These are phyloP conservation scores for Antedon mediterranea DNA, from an alignment of 53 echinoderm and acorn worm genomes.

Conservation along the genomic window DNA sequence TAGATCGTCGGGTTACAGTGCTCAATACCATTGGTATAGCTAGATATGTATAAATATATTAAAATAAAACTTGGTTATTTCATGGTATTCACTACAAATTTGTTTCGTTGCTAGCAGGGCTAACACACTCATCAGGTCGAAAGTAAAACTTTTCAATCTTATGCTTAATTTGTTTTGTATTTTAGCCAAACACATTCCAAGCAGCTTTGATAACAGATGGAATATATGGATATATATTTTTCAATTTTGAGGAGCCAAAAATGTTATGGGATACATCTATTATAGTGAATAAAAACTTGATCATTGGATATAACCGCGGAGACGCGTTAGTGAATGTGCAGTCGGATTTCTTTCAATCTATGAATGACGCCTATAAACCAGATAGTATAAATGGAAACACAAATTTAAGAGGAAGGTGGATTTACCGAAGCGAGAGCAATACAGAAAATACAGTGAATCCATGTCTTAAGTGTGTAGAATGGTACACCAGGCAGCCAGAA, in stretches of 20 bases:
- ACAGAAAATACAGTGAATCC: slow-evolving; percentile 46
- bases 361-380: slow-evolving; percentile 9
- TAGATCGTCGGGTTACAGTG: no score
- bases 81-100: no score
- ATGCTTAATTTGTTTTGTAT: not conserved
- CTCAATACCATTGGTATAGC: no score
- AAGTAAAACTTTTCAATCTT: no score
- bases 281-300: not conserved
- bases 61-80: no score
- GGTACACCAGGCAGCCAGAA: slow-evolving; percentile 51
- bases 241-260: not conserved
- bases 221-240: not conserved
- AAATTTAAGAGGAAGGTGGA: slow-evolving; percentile 50
- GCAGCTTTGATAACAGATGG: not conserved
- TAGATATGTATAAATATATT: no score
- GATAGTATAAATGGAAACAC: slow-evolving; percentile 24
- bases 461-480: slow-evolving; percentile 51
- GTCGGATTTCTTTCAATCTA: slow-evolving; percentile 20
- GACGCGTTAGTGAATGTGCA: not conserved
- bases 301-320: not conserved
- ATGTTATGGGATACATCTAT: not conserved
- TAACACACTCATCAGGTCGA: no score
- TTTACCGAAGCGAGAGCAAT: slow-evolving; percentile 63
- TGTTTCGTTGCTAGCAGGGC: no score
- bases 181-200: not conserved